Percentiles rank a stretch among this genome's conserved stretches.
These are phyloP conservation scores for Scortum barcoo DNA, from an alignment of 2,113 vertebrate species.

Conservation along the genomic window DNA sequence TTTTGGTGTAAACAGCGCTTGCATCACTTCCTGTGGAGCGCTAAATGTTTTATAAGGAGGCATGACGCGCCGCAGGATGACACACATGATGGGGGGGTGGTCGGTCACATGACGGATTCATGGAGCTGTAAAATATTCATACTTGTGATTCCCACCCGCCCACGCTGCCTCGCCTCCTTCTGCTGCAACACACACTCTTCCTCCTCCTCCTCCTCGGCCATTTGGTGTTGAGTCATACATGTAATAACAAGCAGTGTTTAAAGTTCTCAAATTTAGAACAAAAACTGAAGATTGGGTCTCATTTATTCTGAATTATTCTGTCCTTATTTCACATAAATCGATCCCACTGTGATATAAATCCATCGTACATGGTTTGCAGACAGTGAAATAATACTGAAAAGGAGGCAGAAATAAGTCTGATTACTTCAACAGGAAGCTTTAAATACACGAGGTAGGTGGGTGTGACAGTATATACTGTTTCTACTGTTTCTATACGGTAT, in stretches of 20 bases:
- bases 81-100: not conserved
- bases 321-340: too few relatives aligned
- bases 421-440: too few relatives aligned
- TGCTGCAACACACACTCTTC: not conserved
- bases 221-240: slow-evolving; percentile 54
- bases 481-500: too few relatives aligned
- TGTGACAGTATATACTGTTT: too few relatives aligned
- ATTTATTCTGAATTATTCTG: too few relatives aligned
- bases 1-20: not conserved
- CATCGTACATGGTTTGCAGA: too few relatives aligned
- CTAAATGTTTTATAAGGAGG: not conserved
- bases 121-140: slow-evolving; percentile 36
- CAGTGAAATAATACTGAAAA: too few relatives aligned
- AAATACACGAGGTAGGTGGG: too few relatives aligned
- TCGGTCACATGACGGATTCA: slow-evolving; percentile 20
- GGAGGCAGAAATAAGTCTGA: too few relatives aligned
- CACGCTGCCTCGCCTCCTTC: slow-evolving; percentile 21
- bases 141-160: slow-evolving; percentile 32
- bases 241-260: slow-evolving; percentile 7
- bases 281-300: not conserved
- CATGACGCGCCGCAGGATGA: not conserved
- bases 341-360: too few relatives aligned
- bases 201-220: slow-evolving; percentile 14
- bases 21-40: slow-evolving; percentile 50
- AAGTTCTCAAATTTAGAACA: not conserved